Conservation (phyloP, 2,888 invertebrate genomes). For the Melikaiella ostensackeni region DNA sequence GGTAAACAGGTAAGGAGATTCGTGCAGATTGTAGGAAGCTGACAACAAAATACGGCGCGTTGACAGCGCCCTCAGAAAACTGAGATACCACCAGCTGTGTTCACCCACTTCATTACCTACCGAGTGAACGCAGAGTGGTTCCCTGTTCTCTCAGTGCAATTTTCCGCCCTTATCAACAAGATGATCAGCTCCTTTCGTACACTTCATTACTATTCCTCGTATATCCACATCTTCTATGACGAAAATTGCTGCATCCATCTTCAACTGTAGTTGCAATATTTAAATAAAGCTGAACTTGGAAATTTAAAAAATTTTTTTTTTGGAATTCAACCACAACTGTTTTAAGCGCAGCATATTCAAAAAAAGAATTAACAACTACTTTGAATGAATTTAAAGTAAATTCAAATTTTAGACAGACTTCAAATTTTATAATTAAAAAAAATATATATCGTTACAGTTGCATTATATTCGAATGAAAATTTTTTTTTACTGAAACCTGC, state of each 20-base stretch:
- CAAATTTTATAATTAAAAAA: no score
- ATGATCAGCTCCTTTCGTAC: background rate
- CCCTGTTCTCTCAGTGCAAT: slow-evolving; percentile 87
- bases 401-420: no score
- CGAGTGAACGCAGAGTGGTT: slow-evolving; percentile 99
- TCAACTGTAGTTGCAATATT: background rate
- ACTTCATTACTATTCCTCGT: background rate
- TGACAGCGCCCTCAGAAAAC: slow-evolving; percentile 79
- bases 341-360: no score
- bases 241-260: background rate
- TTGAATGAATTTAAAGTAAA: no score
- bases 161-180: slow-evolving; percentile 23
- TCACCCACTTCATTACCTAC: slow-evolving; percentile 86
- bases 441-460: no score
- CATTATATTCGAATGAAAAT: no score
- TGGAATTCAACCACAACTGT: no score
- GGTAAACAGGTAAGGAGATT: background rate
- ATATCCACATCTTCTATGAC: slow-evolving; percentile 4
- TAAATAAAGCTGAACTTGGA: no score
- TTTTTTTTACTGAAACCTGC: no score
- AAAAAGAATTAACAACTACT: no score
- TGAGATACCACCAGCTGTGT: slow-evolving; percentile 99
- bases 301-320: no score
- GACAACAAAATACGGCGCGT: slow-evolving; percentile 45
- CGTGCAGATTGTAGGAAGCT: background rate